phyloP scores from a whole-genome alignment of 2,888 invertebrate genomes.

The Orchesellides sinensis region DNA sequence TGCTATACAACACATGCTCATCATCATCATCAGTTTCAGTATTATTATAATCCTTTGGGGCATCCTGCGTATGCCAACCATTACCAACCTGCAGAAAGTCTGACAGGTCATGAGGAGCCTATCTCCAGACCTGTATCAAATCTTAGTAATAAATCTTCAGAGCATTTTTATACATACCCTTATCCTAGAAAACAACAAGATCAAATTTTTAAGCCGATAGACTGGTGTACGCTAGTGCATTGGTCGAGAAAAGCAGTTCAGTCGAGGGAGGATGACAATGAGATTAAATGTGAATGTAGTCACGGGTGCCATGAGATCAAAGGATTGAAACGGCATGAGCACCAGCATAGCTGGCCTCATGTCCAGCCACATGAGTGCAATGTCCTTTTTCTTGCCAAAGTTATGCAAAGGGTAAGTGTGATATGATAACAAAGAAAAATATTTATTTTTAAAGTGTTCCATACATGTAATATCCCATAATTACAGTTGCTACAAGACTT shows the following conservation, averaged over 20 bases:
- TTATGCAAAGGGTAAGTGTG: conserved; percentile 77
- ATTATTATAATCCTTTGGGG: conserved; percentile 67
- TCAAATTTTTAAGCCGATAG: conserved; percentile 71
- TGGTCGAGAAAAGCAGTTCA: conserved; percentile 74
- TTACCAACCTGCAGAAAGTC: conserved; percentile 65
- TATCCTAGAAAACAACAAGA: conserved; percentile 71
- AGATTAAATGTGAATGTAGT: conserved; percentile 72
- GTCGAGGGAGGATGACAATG: conserved; percentile 73
- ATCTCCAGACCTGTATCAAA: conserved; percentile 73
- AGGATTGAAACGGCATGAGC: conserved; percentile 73
- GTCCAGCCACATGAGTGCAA: conserved; percentile 87
- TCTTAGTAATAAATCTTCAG: conserved; percentile 74
- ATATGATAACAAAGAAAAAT: too few relatives aligned
- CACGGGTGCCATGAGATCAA: conserved; percentile 74
- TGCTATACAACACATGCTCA: conserved; percentile 35
- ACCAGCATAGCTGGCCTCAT: conserved; percentile 74
- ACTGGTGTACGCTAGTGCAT: conserved; percentile 74
- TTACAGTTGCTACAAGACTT: too few relatives aligned
- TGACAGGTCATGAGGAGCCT: conserved; percentile 73
- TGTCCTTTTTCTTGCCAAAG: conserved; percentile 92
- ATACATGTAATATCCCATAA: too few relatives aligned
- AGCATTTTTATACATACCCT: conserved; percentile 75
- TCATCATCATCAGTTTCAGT: conserved; percentile 54
- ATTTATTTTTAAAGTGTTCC: too few relatives aligned
- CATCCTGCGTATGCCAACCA: conserved; percentile 66